These are phyloP conservation scores for Onychomys leucogaster DNA, from an alignment of 2,797 vertebrate genomes.

Conservation along the genomic window DNA sequence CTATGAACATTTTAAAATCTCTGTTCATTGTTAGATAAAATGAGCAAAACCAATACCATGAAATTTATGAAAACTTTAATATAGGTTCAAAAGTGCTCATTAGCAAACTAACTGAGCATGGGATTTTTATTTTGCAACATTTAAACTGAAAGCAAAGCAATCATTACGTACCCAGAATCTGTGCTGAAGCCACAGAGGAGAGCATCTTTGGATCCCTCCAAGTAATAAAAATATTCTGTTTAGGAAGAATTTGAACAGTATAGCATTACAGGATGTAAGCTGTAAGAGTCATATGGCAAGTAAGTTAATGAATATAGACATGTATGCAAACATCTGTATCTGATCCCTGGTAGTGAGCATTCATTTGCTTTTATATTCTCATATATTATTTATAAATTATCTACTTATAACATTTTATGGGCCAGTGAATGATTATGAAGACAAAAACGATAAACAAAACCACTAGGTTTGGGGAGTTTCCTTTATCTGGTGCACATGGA, in stretches of 20 bases:
- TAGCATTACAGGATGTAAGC: neutral
- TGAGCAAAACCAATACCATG: neutral
- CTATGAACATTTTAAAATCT: neutral
- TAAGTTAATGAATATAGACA: neutral
- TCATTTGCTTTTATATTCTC: neutral
- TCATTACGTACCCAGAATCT: conserved; percentile 93
- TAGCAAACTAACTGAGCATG: neutral
- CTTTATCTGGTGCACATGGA: neutral
- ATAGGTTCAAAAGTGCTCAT: neutral
- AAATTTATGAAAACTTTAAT: neutral
- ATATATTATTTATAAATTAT: conserved; percentile 11
- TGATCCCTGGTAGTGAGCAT: neutral
- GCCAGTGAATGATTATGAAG: neutral
- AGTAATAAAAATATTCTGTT: conserved; percentile 87
- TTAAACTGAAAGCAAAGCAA: conserved; percentile 49
- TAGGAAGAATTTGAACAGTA: conserved; percentile 64
- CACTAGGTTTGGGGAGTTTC: neutral
- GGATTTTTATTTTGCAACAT: conserved; percentile 17
- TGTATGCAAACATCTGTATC: neutral
- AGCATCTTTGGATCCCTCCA: conserved; percentile 89
- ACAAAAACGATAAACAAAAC: neutral
- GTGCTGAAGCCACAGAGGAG: conserved; percentile 93
- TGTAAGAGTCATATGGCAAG: neutral
- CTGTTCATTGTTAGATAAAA: neutral
- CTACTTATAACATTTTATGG: neutral